phyloP scores from a whole-genome alignment of 64 coral and sea anemone genomes.

The Orbicella faveolata region DNA sequence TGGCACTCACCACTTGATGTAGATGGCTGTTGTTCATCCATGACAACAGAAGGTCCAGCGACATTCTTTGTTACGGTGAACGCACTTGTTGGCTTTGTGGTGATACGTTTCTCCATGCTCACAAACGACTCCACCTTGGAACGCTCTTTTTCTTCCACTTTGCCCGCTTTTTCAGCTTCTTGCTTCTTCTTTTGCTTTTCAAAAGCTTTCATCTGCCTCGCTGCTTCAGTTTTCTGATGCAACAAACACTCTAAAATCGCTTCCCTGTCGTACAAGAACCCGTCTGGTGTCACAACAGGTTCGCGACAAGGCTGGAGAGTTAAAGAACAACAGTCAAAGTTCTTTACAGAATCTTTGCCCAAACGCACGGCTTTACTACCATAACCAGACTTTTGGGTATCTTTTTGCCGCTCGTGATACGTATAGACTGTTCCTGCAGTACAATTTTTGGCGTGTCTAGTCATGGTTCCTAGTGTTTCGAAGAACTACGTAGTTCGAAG shows the following conservation, averaged over 20 bases:
- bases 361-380: slow-evolving; percentile 94
- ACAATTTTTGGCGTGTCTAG: slow-evolving; percentile 90
- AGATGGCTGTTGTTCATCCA: slow-evolving; percentile 53
- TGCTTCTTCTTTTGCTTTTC: slow-evolving; percentile 94
- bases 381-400: slow-evolving; percentile 88
- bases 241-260: slow-evolving; percentile 91
- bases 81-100: slow-evolving; percentile 78
- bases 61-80: slow-evolving; percentile 69
- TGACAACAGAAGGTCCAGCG: not conserved
- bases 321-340: slow-evolving; percentile 94
- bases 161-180: slow-evolving; percentile 62
- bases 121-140: slow-evolving; percentile 84
- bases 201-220: slow-evolving; percentile 91
- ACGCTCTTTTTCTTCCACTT: slow-evolving; percentile 61
- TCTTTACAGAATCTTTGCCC: slow-evolving; percentile 96
- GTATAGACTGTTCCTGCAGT: slow-evolving; percentile 95
- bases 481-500: not conserved
- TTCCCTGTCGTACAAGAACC: slow-evolving; percentile 93
- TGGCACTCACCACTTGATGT: slow-evolving; percentile 71
- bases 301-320: slow-evolving; percentile 93
- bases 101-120: slow-evolving; percentile 86
- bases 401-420: slow-evolving; percentile 94
- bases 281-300: slow-evolving; percentile 85
- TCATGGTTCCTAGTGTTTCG: slow-evolving; percentile 50
- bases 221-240: slow-evolving; percentile 94